Conservation (phyloP, 2,797 vertebrate species). For the Acridotheres tristis region DNA sequence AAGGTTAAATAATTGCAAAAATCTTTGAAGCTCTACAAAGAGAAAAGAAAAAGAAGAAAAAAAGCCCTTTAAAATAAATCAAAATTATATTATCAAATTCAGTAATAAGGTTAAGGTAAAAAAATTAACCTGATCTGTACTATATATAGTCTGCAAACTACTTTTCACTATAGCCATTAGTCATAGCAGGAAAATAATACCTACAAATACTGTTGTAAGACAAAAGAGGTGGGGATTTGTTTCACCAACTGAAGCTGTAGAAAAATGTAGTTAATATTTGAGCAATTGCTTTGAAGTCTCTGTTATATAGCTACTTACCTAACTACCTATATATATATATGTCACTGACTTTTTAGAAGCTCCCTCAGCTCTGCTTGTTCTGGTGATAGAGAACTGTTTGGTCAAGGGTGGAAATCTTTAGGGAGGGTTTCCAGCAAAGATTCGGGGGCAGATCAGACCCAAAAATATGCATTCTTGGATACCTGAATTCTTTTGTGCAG, state of each 20-base stretch:
- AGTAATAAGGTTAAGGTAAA: neutral
- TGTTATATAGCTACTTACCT: neutral
- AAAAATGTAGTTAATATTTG: neutral
- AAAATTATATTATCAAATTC: neutral
- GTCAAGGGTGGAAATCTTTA: neutral
- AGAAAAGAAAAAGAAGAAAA: too few species aligned
- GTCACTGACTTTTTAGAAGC: neutral
- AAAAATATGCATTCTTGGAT: neutral
- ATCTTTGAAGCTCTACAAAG: neutral
- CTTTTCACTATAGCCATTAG: neutral
- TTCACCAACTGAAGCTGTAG: neutral
- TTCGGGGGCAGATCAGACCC: neutral
- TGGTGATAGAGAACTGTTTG: neutral
- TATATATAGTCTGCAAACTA: neutral
- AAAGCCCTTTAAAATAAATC: neutral
- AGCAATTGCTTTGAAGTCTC: neutral
- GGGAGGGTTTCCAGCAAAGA: neutral
- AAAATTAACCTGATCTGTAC: neutral
- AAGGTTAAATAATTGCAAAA: neutral
- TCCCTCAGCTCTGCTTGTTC: neutral
- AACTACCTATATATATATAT: neutral
- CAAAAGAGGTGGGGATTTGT: neutral
- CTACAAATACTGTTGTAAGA: neutral
- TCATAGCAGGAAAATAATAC: neutral
- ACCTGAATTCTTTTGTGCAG: neutral